A percentile compares a stretch with the other conserved stretches of the same genome.
Conservation (phyloP, 2,113 vertebrate genomes). For the Pomatorhinus ruficollis region DNA sequence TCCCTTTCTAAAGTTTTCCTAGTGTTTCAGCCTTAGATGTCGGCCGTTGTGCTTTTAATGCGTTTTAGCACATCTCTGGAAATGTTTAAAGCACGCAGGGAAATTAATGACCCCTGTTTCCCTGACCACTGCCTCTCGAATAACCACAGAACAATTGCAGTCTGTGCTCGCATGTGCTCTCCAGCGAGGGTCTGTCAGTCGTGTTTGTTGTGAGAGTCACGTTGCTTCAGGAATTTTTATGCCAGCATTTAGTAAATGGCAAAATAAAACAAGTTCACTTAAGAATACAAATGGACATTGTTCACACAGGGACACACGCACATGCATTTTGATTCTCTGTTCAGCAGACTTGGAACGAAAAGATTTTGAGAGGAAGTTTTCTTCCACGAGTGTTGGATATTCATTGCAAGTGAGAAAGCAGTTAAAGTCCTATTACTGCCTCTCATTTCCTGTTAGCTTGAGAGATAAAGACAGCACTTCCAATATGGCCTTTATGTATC, state of each 20-base stretch:
- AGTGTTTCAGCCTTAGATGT: not conserved
- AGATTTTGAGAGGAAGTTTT: not conserved
- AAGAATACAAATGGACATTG: slow-evolving; percentile 23
- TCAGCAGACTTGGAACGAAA: not conserved
- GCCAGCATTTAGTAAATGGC: slow-evolving; percentile 20
- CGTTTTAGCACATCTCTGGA: not conserved
- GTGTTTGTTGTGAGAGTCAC: slow-evolving; percentile 50
- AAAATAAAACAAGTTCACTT: slow-evolving; percentile 18
- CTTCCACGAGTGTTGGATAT: not conserved
- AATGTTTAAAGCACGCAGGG: not conserved
- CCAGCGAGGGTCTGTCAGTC: not conserved
- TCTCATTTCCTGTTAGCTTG: slow-evolving; percentile 50
- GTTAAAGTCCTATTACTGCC: slow-evolving; percentile 14
- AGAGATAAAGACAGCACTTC: not conserved
- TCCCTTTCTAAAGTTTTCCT: not conserved
- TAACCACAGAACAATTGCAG: not conserved
- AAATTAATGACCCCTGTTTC: slow-evolving; percentile 6
- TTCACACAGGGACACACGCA: not conserved
- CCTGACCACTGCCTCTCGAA: slow-evolving; percentile 18
- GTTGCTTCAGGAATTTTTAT: slow-evolving; percentile 25
- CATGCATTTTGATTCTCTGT: not conserved
- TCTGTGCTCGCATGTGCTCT: not conserved
- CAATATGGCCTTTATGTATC: slow-evolving; percentile 22
- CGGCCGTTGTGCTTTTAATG: not conserved
- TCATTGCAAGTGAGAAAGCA: slow-evolving; percentile 5